Evolutionary conservation across 1,140 invertebrate genomes (phyloP).

Genomic region (Mizuhopecten yessoensis): DNA sequence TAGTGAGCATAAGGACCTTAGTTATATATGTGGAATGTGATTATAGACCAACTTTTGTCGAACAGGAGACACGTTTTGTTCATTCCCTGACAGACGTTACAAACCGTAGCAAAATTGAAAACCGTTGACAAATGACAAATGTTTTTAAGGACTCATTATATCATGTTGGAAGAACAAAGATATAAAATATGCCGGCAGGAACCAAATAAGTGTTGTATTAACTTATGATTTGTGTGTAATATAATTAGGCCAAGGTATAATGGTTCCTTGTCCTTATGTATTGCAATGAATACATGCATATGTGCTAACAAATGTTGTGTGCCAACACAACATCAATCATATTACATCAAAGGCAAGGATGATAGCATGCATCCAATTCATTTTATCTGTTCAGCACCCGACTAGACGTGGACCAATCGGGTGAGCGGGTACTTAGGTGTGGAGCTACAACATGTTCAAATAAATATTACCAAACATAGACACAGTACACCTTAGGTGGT

Average conservation of each 20-base stretch:
- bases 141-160: no score
- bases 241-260: background rate
- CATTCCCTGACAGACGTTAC: no score
- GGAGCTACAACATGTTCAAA: background rate
- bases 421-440: background rate
- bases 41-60: no score
- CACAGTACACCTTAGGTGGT: background rate
- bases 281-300: background rate
- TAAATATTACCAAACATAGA: background rate
- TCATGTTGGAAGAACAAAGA: no score
- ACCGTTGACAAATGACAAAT: no score
- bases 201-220: background rate
- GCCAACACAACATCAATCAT: background rate
- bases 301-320: background rate
- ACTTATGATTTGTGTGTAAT: background rate
- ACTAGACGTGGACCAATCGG: background rate
- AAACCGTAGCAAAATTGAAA: no score
- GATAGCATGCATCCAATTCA: slow-evolving; percentile 29
- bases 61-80: no score
- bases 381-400: background rate
- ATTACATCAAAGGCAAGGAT: background rate
- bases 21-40: no score
- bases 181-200: background rate
- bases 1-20: no score
- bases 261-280: background rate